These are phyloP conservation scores for Muntiacus reevesi DNA, from an alignment of 2,113 vertebrate genomes.

Conservation along the genomic window DNA sequence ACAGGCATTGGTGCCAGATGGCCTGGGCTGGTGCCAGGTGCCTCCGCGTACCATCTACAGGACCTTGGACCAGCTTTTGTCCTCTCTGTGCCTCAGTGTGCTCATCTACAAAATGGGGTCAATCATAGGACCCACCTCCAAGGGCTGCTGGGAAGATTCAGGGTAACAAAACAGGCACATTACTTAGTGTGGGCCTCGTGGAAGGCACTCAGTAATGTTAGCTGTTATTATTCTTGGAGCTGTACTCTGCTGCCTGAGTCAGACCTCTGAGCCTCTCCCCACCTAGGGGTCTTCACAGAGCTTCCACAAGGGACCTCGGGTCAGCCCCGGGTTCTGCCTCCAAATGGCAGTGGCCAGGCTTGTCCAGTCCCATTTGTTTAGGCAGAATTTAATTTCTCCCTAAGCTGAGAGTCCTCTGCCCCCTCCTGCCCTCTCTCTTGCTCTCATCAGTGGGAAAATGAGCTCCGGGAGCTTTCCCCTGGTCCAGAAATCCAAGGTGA, in stretches of 20 bases:
- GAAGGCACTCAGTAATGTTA: not conserved
- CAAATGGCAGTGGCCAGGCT: slow-evolving; percentile 17
- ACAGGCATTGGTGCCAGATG: not conserved
- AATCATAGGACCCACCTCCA: not conserved
- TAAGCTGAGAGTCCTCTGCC: slow-evolving; percentile 54
- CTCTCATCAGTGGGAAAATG: slow-evolving; percentile 74
- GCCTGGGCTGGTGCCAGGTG: not conserved
- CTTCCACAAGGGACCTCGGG: not conserved
- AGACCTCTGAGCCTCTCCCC: not conserved
- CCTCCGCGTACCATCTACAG: not conserved
- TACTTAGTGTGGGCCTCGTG: not conserved
- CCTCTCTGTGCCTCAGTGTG: not conserved
- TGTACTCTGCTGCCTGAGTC: not conserved
- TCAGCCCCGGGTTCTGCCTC: not conserved
- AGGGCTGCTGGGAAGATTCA: not conserved
- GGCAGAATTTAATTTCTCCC: slow-evolving; percentile 73
- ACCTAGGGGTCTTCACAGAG: not conserved
- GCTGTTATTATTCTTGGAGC: not conserved
- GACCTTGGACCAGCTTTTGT: not conserved
- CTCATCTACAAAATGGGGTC: not conserved
- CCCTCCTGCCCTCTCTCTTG: slow-evolving; percentile 67
- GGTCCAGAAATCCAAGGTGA: slow-evolving; percentile 75
- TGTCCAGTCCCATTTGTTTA: slow-evolving; percentile 68
- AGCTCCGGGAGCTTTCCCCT: slow-evolving; percentile 70
- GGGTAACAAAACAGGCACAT: not conserved